Base-by-base conservation (phyloP, 2,797 vertebrate genomes). In the Gobio occitaniae region DNA sequence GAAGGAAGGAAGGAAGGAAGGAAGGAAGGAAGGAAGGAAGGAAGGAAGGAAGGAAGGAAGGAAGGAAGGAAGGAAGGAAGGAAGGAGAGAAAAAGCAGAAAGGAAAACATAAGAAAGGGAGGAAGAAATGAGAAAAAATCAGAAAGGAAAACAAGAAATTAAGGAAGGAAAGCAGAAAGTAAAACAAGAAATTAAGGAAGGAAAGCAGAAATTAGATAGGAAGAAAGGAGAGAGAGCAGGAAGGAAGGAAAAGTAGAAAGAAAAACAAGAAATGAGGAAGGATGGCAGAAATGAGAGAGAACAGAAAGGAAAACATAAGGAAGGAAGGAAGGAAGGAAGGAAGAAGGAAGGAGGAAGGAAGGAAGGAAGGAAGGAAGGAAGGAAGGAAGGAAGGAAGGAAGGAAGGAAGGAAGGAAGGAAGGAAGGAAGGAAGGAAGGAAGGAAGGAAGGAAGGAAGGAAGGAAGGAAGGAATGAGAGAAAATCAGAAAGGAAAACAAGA, bases 1-100 rank as follows among this genome's bases (percentile, higher is more conserved):
- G 19, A 25, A 15, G 3, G 10, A 32, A 17, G 44, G 7, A 61
- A 44, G 25, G 25, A 25, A 25, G 25, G 25, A 25, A 50, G 4
- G n/a, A 13, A 47, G 19, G 2, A 21, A 47, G 4, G 10, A 44
- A 6, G 7, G 15, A 54, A 41, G 6, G 12, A 1, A 47, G 2
- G 47, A 29, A 2, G 6, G 41, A 47, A 5, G 25, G 25, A 25
- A 78, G 84, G 78, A 82, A 69, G 41, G 32, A 48, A 44, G 21
- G 56, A 32, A 15, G 11, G 86, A 86, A 61, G 59, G n/a, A 80
- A 79, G 32, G 32, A 25, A 25, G 25, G 86, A 86, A 61, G 59
- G n/a, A 80, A 79, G 32, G 32, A 2, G 2, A 32, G 32, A 32
- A 32, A 44, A 29, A 89, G 19, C n/a, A 2, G 25, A 16, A 50